These are phyloP conservation scores for Pygoscelis antarcticus DNA, from an alignment of 2,113 vertebrate species.

Conservation along the genomic window DNA sequence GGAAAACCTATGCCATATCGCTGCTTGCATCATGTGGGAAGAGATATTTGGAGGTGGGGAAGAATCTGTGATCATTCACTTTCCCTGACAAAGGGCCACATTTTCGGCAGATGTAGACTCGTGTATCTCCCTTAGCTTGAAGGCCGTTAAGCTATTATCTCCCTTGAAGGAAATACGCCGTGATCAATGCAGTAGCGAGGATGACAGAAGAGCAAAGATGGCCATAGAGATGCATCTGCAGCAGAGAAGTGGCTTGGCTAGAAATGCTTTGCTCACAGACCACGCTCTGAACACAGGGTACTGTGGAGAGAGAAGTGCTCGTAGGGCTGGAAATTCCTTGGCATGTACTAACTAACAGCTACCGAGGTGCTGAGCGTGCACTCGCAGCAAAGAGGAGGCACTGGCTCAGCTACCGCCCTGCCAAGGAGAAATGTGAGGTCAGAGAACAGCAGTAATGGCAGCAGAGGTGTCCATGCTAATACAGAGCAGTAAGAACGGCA, in stretches of 20 bases:
- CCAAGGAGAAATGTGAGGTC: not conserved
- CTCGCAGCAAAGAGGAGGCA: not conserved
- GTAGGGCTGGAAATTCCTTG: not conserved
- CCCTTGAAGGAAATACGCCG: not conserved
- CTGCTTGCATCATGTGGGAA: not conserved
- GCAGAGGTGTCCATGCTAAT: not conserved
- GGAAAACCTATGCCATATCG: not conserved
- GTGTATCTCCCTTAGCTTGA: not conserved
- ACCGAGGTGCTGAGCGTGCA: fast-evolving
- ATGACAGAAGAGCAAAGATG: not conserved
- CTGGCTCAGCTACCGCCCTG: not conserved
- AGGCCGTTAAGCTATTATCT: not conserved
- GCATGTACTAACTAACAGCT: not conserved
- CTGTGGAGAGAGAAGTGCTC: not conserved
- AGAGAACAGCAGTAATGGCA: not conserved
- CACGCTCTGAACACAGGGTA: not conserved
- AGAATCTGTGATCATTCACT: not conserved
- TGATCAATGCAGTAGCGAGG: not conserved
- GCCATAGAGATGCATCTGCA: not conserved
- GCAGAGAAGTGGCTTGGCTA: not conserved
- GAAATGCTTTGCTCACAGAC: not conserved
- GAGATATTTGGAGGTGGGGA: not conserved
- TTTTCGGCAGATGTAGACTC: not conserved
- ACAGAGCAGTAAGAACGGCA: not conserved
- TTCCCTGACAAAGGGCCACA: not conserved